Base-by-base conservation (phyloP, 2,113 vertebrate species). In the Sprattus sprattus region DNA sequence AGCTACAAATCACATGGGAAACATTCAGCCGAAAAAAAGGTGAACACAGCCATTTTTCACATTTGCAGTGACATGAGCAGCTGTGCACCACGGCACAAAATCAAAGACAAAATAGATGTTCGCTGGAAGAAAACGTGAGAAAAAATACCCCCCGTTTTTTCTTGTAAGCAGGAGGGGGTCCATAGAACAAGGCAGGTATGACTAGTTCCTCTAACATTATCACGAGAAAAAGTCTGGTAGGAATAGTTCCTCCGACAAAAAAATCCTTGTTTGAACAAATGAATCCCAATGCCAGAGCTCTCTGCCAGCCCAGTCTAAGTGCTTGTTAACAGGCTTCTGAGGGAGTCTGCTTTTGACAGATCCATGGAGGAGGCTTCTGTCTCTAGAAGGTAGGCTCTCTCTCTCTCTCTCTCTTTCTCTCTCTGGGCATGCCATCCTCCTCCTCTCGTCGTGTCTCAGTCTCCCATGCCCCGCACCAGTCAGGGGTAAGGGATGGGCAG, bases 21-120 rank as follows among this genome's bases (percentile, higher is more conserved):
- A 67, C n/a, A 10, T 67, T 9, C n/a, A 10, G 64, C 10, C 10
- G 39, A 13, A 28, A 28, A 67, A 67, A 25, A 7, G n/a, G 64
- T 67, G 64, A 67, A 25, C 64, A 67, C n/a, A 67, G 64, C 28
- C 64, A 67, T 67, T 67, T 28, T 67, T 67, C 64, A 28, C 64
- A 67, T 28, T 67, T 13, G 25, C 64, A 25, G 9, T 3, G n/a
- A 67, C 64, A 8, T 8, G 8, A 67, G n/a, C 64, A 67, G 64
- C 64, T 67, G 64, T 67, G n/a, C n/a, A 28, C 64, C n/a, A 2
- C n/a, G 8, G 9, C 64, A 67, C 64, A 7, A 28, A 67, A 67
- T 28, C 64, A 67, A 28, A 67, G 64, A 28, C 64, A 28, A 67
- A 67, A 67, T 67, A 28, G 64, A 67, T 67, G n/a, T 67, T 67